Evolutionary conservation across 2,888 invertebrate species (phyloP), one percentile per base, ranked within the genome.

Genomic region (Litoditis marina): DNA sequence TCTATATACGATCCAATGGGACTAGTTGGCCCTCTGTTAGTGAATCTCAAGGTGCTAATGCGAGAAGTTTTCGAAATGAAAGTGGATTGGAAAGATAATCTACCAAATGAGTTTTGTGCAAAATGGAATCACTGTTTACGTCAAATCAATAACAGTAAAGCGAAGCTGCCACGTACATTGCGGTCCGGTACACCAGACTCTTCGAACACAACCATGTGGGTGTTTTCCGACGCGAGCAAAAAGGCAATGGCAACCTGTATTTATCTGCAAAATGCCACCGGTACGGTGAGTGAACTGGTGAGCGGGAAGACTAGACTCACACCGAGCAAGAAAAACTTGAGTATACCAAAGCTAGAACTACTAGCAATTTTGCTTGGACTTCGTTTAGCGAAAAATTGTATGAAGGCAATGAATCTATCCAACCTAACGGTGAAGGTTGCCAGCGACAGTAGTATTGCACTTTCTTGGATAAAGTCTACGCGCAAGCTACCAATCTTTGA

Each of bases 1-100:
- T 4, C 50, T 3, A 3, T 50, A 5, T 50, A 50, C 31, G 50
- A 50, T 50, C 50, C 50, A 6, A 50, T 50, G 2, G 50, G 50
- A 50, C n/a, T 50, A 11, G 30, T 50, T 22, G 27, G 2, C 6
- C 50, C 50, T 7, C 2, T 50, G 25, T 25, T 50, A 27, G 50
- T 50, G 4, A 22, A 22, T 5, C 13, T 30, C 19, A 50, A 50
- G 8, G 8, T 6, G n/a, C n/a, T 50, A 3, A n/a, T 28, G 5
- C 50, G 50, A 50, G 50, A 50, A 22, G 27, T 30, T 5, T 30
- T 22, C n/a, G 8, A 4, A 4, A 2, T 6, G 6, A 22, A 22
- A 27, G 27, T 22, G 4, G 50, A 27, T 3, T 50, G 50, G 50
- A 27, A 50, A 6, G 28, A 22, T n/a, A 4, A 7, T 4, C 6